Base-by-base conservation (phyloP, 2,888 invertebrate genomes). In the Hybos culiciformis region DNA sequence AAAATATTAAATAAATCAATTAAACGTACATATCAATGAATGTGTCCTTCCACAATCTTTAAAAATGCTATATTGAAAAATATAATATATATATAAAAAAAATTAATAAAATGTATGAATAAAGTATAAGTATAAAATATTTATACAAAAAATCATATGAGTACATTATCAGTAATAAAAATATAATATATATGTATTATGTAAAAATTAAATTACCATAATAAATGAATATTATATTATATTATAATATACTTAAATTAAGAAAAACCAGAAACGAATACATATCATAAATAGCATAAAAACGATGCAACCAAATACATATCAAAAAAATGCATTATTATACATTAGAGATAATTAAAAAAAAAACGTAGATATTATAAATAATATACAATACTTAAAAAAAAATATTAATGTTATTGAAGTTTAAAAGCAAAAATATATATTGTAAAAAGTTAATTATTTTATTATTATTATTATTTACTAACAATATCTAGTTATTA, bases 1-100 rank as follows among this genome's bases (percentile, higher is more conserved):
- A 41, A 43, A 44, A 39, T 20, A 43, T 40, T 18, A 21, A 44
- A 19, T 36, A 38, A 32, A n/a, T 8, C 18, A n/a, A 20, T 37
- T 19, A 8, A 42, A 29, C 41, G 39, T 42, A 37, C 36, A 29
- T 29, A 29, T 42, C 15, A 14, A 37, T 23, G 24, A 39, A 31
- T 44, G 48, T 47, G 48, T 49, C 48, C 48, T 49, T 49, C 47
- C 47, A 45, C 34, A 47, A 48, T 26, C 38, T 32, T 33, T 5
- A n/a, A n/a, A n/a, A 39, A 43, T 20, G 29, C 40, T 33, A 34
- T 37, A 40, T 19, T n/a, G n/a, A n/a, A n/a, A n/a, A 42, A 43
- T 34, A 46, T 46, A 49, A 40, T 36, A 45, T 45, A 40, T 40
- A 37, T 46, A 39, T 9, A 39, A 39, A 26, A 41, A 33, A 43